Percentiles rank a stretch among this genome's conserved stretches.
phyloP scores from a whole-genome alignment of 2,113 vertebrate genomes.

The Etia nguti region DNA sequence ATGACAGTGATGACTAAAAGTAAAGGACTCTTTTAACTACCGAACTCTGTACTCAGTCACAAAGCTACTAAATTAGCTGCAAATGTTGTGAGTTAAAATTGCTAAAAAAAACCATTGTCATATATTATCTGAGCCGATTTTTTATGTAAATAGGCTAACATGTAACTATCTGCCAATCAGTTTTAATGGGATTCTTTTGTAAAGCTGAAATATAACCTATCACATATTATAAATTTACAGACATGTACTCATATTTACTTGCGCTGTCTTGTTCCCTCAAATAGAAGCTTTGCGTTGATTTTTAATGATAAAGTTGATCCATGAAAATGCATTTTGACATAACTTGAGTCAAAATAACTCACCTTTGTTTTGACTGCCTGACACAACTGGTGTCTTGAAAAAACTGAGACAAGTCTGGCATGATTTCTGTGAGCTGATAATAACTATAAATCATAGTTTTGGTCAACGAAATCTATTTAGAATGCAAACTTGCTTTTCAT shows the following conservation, averaged over 20 bases:
- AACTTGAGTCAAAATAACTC: neutral
- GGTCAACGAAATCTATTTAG: too few relatives aligned
- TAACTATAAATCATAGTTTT: neutral
- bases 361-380: neutral
- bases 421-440: neutral
- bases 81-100: neutral
- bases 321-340: neutral
- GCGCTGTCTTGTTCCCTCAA: neutral
- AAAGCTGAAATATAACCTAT: neutral
- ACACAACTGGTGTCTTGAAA: neutral
- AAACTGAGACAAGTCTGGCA: neutral
- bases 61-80: neutral
- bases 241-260: neutral
- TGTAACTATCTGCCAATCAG: neutral
- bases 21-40: neutral
- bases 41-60: neutral
- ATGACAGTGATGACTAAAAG: neutral
- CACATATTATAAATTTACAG: neutral
- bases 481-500: too few relatives aligned
- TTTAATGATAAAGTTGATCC: neutral
- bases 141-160: neutral
- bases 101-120: neutral
- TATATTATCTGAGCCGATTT: neutral
- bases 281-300: neutral
- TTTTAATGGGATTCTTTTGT: neutral